phyloP scores from a whole-genome alignment of 2,888 invertebrate genomes.

The Lamproptera curius region DNA sequence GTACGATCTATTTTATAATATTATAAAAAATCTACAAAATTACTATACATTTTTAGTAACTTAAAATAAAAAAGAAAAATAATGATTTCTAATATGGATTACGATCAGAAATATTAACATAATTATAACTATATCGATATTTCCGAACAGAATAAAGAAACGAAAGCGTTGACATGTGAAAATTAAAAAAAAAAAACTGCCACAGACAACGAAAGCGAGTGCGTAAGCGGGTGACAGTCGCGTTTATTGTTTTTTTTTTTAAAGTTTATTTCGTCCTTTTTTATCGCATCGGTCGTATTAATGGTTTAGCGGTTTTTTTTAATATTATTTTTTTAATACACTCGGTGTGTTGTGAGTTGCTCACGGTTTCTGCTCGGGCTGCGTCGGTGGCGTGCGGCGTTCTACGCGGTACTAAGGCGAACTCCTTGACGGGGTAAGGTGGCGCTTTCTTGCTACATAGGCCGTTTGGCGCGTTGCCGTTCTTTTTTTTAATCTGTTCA shows the following conservation, averaged over 20 bases:
- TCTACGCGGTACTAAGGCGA: conserved; percentile 43
- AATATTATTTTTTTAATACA: conserved; percentile 32
- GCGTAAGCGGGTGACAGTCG: conserved; percentile 21
- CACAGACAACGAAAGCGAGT: conserved; percentile 25
- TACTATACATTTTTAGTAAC: too few species aligned
- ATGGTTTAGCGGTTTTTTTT: conserved; percentile 32
- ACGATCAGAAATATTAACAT: too few species aligned
- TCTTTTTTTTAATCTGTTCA: too few species aligned
- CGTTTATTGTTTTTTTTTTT: conserved; percentile 26
- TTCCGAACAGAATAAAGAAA: too few species aligned
- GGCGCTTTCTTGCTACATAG: conserved; percentile 42
- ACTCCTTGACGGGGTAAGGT: conserved; percentile 30
- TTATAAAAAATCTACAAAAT: too few species aligned
- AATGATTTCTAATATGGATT: too few species aligned
- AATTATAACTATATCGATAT: too few species aligned
- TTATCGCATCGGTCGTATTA: conserved; percentile 32
- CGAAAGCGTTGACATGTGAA: too few species aligned
- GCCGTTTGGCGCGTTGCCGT: conserved; percentile 16
- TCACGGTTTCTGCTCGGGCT: conserved; percentile 35
- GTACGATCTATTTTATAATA: too few species aligned
- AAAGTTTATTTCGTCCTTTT: too few species aligned
- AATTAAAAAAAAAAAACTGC: conserved; percentile 11
- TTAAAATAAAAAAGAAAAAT: too few species aligned
- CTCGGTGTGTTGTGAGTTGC: conserved; percentile 35
- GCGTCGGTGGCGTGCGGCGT: conserved; percentile 34